Evolutionary conservation across 2,113 vertebrate genomes (phyloP).

Genomic region (Carettochelys insculpta): DNA sequence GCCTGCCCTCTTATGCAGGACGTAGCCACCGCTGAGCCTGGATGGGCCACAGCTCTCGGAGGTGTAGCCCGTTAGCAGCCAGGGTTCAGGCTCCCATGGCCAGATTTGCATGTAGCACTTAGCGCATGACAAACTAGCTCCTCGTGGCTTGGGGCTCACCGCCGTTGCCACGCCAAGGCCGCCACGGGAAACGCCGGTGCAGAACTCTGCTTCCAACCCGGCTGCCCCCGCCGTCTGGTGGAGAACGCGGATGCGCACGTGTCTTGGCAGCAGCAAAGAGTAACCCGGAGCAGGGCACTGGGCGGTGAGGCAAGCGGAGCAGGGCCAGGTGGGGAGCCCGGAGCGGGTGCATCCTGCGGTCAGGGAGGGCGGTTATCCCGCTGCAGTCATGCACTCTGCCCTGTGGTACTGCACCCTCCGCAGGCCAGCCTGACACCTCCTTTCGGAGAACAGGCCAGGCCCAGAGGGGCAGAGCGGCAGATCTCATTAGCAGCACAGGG

Average conservation of each 20-base stretch:
- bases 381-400: neutral
- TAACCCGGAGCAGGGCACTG: neutral
- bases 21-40: neutral
- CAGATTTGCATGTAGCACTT: no score
- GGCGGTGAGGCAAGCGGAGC: neutral
- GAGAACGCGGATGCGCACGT: no score
- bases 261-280: neutral
- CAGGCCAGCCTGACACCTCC: no score
- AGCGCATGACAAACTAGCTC: no score
- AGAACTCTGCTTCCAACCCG: neutral
- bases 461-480: neutral
- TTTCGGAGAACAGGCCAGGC: neutral
- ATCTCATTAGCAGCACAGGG: neutral
- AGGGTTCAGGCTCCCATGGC: no score
- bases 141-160: no score
- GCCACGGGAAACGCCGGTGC: no score
- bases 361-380: neutral
- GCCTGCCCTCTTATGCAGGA: neutral
- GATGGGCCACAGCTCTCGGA: neutral
- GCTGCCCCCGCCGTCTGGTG: no score
- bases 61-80: neutral
- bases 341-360: neutral
- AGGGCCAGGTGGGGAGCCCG: neutral
- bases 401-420: no score
- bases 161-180: no score